These are phyloP conservation scores for Ganaspis sp. DNA, from an alignment of 1,140 invertebrate genomes.

Conservation along the genomic window DNA sequence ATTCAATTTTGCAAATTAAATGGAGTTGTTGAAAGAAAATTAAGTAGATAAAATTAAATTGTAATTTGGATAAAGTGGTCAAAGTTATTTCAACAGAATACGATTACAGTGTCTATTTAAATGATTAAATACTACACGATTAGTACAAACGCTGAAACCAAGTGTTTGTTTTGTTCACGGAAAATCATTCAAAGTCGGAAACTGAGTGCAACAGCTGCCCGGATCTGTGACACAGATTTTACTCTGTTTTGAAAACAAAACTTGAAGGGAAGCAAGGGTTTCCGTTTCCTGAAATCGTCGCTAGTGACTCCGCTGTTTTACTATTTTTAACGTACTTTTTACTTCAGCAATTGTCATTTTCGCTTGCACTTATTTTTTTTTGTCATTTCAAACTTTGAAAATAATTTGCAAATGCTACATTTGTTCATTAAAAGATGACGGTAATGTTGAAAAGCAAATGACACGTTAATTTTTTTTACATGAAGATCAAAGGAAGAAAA, in stretches of 20 bases:
- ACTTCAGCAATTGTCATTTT: conserved; percentile 19
- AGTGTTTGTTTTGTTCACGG: neutral
- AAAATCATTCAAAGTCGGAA: conserved; percentile 22
- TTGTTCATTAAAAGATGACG: too few relatives aligned
- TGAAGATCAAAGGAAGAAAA: too few relatives aligned
- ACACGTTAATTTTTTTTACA: too few relatives aligned
- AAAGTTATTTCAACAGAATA: neutral
- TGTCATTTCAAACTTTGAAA: too few relatives aligned
- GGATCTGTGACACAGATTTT: conserved; percentile 28
- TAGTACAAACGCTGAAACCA: conserved; percentile 5
- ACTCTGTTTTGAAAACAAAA: conserved; percentile 15
- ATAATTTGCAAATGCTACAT: too few relatives aligned
- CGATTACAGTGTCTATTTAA: neutral
- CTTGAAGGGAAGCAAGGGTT: neutral
- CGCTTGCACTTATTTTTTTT: neutral
- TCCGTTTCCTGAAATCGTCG: conserved; percentile 1
- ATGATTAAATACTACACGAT: conserved; percentile 3
- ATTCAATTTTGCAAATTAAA: too few relatives aligned
- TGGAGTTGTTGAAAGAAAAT: too few relatives aligned
- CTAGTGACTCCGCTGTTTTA: neutral
- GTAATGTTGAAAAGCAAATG: too few relatives aligned
- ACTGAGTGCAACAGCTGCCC: conserved; percentile 22
- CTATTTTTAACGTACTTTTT: conserved; percentile 33
- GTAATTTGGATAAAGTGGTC: too few relatives aligned
- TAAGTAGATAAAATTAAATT: too few relatives aligned